These are phyloP conservation scores for Mystacides longicornis DNA, from an alignment of 2,888 invertebrate species.

Conservation along the genomic window DNA sequence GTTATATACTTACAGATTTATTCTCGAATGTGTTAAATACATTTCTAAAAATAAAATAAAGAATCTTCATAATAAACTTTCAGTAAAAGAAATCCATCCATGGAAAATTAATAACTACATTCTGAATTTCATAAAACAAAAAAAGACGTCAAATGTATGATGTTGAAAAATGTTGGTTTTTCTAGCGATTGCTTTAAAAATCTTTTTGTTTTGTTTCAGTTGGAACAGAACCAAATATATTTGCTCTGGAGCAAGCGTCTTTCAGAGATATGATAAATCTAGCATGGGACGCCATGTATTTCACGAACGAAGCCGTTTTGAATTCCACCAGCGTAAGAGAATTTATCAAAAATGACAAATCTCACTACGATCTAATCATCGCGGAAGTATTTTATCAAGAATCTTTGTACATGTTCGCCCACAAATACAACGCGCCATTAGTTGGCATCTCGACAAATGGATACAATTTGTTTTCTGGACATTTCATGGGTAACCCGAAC, in stretches of 20 bases:
- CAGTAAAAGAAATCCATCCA: too few relatives aligned
- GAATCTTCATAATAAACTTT: too few relatives aligned
- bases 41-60: too few relatives aligned
- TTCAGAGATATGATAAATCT: conserved; percentile 5
- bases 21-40: too few relatives aligned
- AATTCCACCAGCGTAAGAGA: conserved; percentile 11
- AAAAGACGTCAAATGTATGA: too few relatives aligned
- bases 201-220: conserved; percentile 10
- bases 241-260: conserved; percentile 8
- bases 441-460: conserved; percentile 20
- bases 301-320: conserved; percentile 19
- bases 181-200: too few relatives aligned
- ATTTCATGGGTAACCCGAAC: conserved; percentile 19
- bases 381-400: conserved; percentile 28
- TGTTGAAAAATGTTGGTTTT: too few relatives aligned
- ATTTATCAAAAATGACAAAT: conserved; percentile 21
- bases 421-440: conserved; percentile 27
- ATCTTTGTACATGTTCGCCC: conserved; percentile 28
- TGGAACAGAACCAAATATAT: conserved; percentile 15
- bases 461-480: conserved; percentile 9
- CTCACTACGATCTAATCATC: conserved; percentile 28
- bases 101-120: too few relatives aligned
- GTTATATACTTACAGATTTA: too few relatives aligned
- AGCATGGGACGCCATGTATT: conserved; percentile 33
- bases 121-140: too few relatives aligned